Conservation (phyloP, 1,140 invertebrate species). For the Danaus plexippus region DNA sequence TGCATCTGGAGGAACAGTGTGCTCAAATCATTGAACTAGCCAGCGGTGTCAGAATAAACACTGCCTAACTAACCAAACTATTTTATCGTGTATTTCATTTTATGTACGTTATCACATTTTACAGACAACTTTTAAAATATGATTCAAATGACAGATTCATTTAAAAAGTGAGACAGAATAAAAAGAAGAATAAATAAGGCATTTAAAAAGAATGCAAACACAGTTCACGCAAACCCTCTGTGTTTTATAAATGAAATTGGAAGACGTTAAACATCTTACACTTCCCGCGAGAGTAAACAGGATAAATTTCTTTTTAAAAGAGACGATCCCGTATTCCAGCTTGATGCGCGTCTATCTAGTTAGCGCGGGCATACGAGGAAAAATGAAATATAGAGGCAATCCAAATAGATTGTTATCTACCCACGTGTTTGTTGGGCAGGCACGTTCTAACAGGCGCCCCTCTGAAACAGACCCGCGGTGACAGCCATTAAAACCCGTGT, state of each 20-base stretch:
- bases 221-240: constrained; percentile 5
- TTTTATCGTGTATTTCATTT: too few relatives aligned
- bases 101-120: too few relatives aligned
- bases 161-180: too few relatives aligned
- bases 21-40: constrained; percentile 45
- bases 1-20: constrained; percentile 44
- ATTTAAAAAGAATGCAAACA: constrained; percentile 5
- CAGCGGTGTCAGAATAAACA: constrained; percentile 40
- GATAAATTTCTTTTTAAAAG: constrained; percentile 33
- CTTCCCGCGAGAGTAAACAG: constrained; percentile 17
- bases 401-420: constrained; percentile 73
- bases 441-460: constrained; percentile 66
- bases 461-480: constrained; percentile 40
- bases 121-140: too few relatives aligned
- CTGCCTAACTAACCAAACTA: constrained; percentile 44
- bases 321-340: constrained; percentile 56
- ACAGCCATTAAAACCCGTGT: constrained; percentile 49
- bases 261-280: constrained; percentile 19
- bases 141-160: too few relatives aligned
- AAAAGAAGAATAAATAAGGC: not conserved
- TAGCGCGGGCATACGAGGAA: constrained; percentile 62
- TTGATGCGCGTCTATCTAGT: constrained; percentile 60
- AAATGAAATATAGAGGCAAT: constrained; percentile 73
- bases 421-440: constrained; percentile 68
- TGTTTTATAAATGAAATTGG: constrained; percentile 10